Evolutionary conservation across 2,797 vertebrate species (phyloP).

Genomic region (Morus bassanus): DNA sequence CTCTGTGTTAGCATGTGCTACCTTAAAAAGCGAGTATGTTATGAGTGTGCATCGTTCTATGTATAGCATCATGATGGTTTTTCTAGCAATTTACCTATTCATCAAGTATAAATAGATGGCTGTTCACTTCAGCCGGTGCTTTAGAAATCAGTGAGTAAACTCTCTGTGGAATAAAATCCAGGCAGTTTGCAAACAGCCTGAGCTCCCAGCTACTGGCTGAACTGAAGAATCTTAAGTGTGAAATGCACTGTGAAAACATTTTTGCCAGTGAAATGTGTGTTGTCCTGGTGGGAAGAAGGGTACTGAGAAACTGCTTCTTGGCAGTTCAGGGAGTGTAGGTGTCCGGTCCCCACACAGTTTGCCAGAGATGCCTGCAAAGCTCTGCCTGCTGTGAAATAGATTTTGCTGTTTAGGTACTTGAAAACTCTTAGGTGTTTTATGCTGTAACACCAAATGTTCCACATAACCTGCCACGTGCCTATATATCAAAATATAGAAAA

Average conservation of each 20-base stretch:
- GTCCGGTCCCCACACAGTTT: background rate
- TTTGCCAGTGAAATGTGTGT: constrained; percentile 18
- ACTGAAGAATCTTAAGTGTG: background rate
- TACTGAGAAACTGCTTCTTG: background rate
- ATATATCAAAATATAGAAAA: background rate
- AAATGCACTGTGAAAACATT: constrained; percentile 15
- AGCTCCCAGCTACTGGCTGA: constrained; percentile 19
- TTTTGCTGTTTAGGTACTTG: background rate
- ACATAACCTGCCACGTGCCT: background rate
- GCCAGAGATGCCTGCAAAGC: background rate
- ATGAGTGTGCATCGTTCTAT: background rate
- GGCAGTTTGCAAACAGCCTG: constrained; percentile 46
- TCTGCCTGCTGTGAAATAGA: background rate
- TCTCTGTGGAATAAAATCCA: constrained; percentile 12
- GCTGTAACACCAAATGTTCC: background rate
- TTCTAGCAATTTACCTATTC: constrained; percentile 33
- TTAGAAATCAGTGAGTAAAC: constrained; percentile 20
- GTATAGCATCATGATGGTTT: constrained; percentile 7
- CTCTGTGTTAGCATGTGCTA: background rate
- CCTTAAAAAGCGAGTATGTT: background rate
- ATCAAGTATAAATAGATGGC: constrained; percentile 24
- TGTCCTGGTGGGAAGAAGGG: constrained; percentile 49
- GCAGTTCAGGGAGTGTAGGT: constrained; percentile 22
- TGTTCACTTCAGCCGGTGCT: background rate
- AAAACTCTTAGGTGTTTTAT: background rate